Evolutionary conservation across 2,888 invertebrate species (phyloP).

Genomic region (Drosophila melanosoma): DNA sequence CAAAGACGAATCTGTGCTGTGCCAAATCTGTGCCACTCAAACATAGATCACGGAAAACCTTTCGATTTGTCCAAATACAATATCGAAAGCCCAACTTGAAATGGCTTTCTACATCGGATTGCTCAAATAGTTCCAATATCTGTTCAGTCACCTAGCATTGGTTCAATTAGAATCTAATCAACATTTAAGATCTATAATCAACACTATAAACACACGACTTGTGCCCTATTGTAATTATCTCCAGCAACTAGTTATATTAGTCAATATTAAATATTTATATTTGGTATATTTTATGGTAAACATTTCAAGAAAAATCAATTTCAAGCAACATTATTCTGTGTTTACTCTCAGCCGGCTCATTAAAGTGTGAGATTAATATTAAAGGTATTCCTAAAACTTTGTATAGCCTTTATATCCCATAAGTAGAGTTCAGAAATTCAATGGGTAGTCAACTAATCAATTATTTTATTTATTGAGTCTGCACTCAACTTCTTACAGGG

Average conservation of each 20-base stretch:
- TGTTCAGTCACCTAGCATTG: not conserved
- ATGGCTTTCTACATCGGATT: not conserved
- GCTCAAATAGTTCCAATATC: not conserved
- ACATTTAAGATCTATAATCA: not conserved
- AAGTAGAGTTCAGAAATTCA: not conserved
- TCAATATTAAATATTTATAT: too few species aligned
- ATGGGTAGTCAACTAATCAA: too few species aligned
- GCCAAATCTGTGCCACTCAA: not conserved
- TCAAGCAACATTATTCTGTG: not conserved
- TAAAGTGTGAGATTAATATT: not conserved
- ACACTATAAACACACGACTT: too few species aligned
- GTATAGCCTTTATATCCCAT: not conserved
- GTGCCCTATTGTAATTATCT: not conserved
- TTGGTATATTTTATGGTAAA: too few species aligned
- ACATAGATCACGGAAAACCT: not conserved
- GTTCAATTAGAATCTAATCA: not conserved
- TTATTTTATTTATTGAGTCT: not conserved
- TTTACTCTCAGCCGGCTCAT: too few species aligned
- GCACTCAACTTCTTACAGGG: not conserved
- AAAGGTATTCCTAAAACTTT: not conserved
- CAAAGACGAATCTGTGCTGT: constrained; percentile 2
- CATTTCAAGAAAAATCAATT: not conserved
- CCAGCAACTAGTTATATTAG: too few species aligned
- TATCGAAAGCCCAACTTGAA: not conserved
- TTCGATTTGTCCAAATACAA: not conserved